These are phyloP conservation scores for Rhyzopertha dominica DNA, from an alignment of 1,140 invertebrate species.

Conservation along the genomic window DNA sequence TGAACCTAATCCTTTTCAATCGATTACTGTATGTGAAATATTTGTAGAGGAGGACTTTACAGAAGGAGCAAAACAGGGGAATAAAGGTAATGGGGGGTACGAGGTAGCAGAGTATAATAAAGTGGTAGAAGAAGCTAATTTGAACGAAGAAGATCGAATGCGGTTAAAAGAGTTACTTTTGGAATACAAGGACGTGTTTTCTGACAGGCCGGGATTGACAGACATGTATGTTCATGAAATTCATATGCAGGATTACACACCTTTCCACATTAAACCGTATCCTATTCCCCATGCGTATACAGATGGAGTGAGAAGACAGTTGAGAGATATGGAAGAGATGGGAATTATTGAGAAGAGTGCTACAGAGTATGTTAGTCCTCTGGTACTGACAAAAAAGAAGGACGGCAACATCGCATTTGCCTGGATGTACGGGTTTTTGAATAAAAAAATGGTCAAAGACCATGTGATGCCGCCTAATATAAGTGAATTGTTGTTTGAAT, in stretches of 20 bases:
- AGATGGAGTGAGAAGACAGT: not conserved
- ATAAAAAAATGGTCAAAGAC: slow-evolving; percentile 25
- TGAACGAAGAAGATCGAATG: not conserved
- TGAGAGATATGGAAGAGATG: not conserved
- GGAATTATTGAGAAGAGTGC: slow-evolving; percentile 1
- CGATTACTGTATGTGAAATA: slow-evolving; percentile 1
- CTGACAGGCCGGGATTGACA: not conserved
- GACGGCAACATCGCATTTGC: slow-evolving; percentile 25
- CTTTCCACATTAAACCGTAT: not conserved
- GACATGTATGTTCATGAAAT: slow-evolving; percentile 1
- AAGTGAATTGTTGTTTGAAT: slow-evolving; percentile 9
- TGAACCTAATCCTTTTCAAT: not conserved
- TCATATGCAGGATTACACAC: not conserved
- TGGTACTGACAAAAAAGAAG: slow-evolving; percentile 19
- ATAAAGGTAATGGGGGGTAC: too few species aligned
- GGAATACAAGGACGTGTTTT: not conserved
- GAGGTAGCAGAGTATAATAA: too few species aligned
- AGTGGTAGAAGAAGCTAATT: not conserved
- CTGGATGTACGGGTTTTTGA: slow-evolving; percentile 31
- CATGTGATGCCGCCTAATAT: slow-evolving; percentile 23
- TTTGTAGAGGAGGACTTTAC: not conserved
- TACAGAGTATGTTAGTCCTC: slow-evolving; percentile 3
- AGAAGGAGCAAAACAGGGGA: too few species aligned
- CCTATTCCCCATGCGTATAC: not conserved
- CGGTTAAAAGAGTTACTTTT: not conserved